Evolutionary conservation across 2,797 vertebrate genomes (phyloP).

Genomic region (Furcifer pardalis): DNA sequence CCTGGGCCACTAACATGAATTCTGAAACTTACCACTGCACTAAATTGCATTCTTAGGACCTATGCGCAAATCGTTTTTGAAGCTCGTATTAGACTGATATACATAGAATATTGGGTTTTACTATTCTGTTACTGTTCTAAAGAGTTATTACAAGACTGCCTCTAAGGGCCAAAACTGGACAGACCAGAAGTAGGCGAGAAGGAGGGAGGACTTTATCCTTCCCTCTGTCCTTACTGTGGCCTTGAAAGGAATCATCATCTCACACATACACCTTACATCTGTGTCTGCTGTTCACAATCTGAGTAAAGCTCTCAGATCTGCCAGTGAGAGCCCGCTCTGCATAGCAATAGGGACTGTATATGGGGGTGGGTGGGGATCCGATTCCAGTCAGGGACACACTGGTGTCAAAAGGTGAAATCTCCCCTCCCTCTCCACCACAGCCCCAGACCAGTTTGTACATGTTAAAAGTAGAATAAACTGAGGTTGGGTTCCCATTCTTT

Average conservation of each 20-base stretch:
- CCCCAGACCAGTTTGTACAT: neutral
- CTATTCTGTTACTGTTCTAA: neutral
- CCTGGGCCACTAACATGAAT: conserved; percentile 42
- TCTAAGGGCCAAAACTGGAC: neutral
- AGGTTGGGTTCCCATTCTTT: too few species aligned
- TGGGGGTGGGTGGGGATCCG: neutral
- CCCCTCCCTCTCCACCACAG: neutral
- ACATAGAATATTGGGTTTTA: conserved; percentile 3
- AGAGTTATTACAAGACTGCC: neutral
- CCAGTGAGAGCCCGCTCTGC: neutral
- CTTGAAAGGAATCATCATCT: neutral
- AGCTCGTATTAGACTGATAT: conserved; percentile 14
- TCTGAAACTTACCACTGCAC: conserved; percentile 9
- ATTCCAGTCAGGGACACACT: neutral
- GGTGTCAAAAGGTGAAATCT: neutral
- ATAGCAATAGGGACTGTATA: neutral
- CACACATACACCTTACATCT: too few species aligned
- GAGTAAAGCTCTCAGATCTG: neutral
- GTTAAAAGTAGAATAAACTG: neutral
- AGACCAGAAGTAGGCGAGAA: neutral
- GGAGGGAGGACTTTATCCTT: neutral
- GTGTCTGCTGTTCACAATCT: neutral
- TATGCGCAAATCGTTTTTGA: conserved; percentile 30
- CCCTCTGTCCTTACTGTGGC: neutral
- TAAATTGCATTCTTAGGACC: conserved; percentile 22